Evolutionary conservation across 2,113 vertebrate genomes (phyloP).

Genomic region (Sceloporus tristichus): DNA sequence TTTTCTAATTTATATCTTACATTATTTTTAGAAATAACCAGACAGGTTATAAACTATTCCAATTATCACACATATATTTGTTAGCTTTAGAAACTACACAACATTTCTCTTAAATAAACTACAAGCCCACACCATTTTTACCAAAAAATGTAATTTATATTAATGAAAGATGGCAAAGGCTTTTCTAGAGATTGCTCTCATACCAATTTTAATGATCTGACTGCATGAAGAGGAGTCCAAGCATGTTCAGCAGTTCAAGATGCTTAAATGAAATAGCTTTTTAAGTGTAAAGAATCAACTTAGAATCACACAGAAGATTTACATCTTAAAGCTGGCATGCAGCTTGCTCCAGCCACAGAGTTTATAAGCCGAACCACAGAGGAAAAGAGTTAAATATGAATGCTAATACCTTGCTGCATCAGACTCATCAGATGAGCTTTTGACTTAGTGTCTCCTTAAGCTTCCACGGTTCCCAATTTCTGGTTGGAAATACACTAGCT

Average conservation of each 20-base stretch:
- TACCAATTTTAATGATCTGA: slow-evolving; percentile 66
- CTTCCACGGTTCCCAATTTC: not conserved
- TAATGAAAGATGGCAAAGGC: slow-evolving; percentile 50
- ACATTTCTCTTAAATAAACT: slow-evolving; percentile 13
- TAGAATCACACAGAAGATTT: not conserved
- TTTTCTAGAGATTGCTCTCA: slow-evolving; percentile 47
- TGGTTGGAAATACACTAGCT: not conserved
- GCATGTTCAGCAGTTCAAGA: slow-evolving; percentile 47
- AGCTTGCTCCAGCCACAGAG: not conserved
- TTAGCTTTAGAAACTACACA: slow-evolving; percentile 35
- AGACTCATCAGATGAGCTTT: not conserved
- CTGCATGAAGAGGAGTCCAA: slow-evolving; percentile 51
- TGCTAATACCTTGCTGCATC: not conserved
- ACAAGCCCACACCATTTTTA: slow-evolving; percentile 29
- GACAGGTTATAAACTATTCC: slow-evolving; percentile 62
- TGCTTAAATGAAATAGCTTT: slow-evolving; percentile 41
- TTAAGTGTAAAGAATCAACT: slow-evolving; percentile 45
- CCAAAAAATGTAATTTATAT: slow-evolving; percentile 61
- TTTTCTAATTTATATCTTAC: slow-evolving; percentile 42
- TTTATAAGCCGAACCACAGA: accelerated
- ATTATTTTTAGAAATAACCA: slow-evolving; percentile 49
- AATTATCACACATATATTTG: slow-evolving; percentile 47
- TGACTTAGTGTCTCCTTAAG: not conserved
- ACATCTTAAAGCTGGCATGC: not conserved
- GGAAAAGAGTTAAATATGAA: not conserved